A percentile compares a stretch with the other conserved stretches of the same genome.
Evolutionary conservation across 2,113 vertebrate species (phyloP).

Genomic region (Tragelaphus strepsiceros): DNA sequence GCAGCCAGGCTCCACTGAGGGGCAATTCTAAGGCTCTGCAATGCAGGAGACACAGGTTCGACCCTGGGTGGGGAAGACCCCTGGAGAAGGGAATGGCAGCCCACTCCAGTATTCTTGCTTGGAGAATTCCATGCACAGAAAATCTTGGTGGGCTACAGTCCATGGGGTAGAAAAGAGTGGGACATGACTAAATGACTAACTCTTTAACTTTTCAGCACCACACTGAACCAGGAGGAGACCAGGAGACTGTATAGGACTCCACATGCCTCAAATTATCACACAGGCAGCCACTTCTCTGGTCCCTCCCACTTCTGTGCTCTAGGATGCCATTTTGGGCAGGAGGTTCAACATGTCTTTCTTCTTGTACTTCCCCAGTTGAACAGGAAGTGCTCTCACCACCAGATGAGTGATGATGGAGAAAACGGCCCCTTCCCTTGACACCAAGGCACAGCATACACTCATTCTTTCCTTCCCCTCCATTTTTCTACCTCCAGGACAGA

Average conservation of each 20-base stretch:
- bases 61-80: background rate
- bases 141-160: background rate
- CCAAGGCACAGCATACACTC: background rate
- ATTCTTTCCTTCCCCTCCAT: background rate
- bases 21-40: background rate
- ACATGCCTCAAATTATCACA: background rate
- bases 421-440: rapidly evolving
- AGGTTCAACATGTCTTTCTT: background rate
- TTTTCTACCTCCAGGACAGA: background rate
- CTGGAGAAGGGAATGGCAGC: background rate
- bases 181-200: background rate
- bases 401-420: background rate
- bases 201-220: background rate
- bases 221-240: background rate
- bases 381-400: background rate
- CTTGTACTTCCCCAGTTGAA: background rate
- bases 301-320: background rate
- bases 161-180: background rate
- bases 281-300: background rate
- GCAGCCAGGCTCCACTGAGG: background rate
- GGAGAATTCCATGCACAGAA: background rate
- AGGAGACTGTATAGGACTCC: too few relatives aligned
- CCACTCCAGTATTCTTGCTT: background rate
- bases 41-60: background rate
- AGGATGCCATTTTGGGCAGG: background rate